phyloP scores from a whole-genome alignment of 1,140 invertebrate genomes.

The Trissolcus basalis region DNA sequence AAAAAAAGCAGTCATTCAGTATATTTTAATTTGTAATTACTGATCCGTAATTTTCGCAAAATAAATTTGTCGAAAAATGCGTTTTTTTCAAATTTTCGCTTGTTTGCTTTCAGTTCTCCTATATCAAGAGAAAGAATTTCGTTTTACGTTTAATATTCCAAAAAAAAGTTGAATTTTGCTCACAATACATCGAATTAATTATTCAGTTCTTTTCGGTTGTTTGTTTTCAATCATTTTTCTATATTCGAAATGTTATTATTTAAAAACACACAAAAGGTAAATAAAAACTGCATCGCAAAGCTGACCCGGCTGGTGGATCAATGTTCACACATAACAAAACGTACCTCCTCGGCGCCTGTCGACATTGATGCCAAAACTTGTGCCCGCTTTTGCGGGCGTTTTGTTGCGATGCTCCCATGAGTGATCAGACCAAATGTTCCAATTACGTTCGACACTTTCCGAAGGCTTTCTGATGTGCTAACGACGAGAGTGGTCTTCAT shows the following conservation, averaged over 20 bases:
- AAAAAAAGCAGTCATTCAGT: too few species aligned
- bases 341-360: slow-evolving; percentile 49
- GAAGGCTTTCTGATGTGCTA: slow-evolving; percentile 48
- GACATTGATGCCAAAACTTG: slow-evolving; percentile 51
- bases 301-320: slow-evolving; percentile 46
- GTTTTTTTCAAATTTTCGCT: too few species aligned
- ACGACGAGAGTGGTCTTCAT: slow-evolving; percentile 27
- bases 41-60: too few species aligned
- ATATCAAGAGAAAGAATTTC: too few species aligned
- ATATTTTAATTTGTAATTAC: too few species aligned
- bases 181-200: too few species aligned
- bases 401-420: slow-evolving; percentile 51
- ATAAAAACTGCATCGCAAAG: slow-evolving; percentile 24
- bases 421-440: slow-evolving; percentile 57
- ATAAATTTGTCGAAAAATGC: too few species aligned
- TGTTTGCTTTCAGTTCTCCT: too few species aligned
- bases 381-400: slow-evolving; percentile 45
- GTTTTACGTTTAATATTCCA: too few species aligned
- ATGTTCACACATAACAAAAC: slow-evolving; percentile 45
- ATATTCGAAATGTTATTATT: background rate
- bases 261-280: slow-evolving; percentile 11
- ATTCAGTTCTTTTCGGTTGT: too few species aligned
- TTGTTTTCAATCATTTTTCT: too few species aligned
- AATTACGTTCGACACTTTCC: slow-evolving; percentile 53
- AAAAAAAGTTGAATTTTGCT: too few species aligned